Conservation (phyloP, 2,888 invertebrate genomes). For the Volucella inflata region DNA sequence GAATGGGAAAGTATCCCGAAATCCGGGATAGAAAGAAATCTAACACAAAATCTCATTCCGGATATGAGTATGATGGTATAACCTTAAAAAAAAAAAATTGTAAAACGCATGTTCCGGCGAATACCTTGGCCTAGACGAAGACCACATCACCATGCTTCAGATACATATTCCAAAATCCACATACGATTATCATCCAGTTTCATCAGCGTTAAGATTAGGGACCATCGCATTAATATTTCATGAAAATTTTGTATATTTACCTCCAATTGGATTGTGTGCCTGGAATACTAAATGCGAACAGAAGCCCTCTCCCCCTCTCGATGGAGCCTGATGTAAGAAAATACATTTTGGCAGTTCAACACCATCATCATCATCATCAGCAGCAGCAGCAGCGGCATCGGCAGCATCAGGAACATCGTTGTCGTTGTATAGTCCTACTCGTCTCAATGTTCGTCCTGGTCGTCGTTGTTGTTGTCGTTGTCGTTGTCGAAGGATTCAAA, state of each 20-base stretch:
- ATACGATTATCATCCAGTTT: constrained; percentile 72
- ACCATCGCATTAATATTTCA: constrained; percentile 79
- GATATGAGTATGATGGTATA: constrained; percentile 28
- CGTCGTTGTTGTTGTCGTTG: constrained; percentile 18
- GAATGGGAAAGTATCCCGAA: background rate
- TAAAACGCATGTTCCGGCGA: constrained; percentile 67
- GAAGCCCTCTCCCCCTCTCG: constrained; percentile 20
- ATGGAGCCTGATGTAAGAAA: constrained; percentile 51
- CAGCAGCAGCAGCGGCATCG: background rate
- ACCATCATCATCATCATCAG: constrained; percentile 38
- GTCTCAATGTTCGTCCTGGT: constrained; percentile 4
- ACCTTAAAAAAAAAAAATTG: constrained; percentile 21
- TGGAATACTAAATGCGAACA: constrained; percentile 77
- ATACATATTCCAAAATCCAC: constrained; percentile 21
- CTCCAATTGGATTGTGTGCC: constrained; percentile 80
- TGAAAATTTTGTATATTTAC: constrained; percentile 80
- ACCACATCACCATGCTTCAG: constrained; percentile 4
- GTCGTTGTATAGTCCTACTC: too few relatives aligned
- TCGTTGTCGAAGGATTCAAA: constrained; percentile 37
- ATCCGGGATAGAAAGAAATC: constrained; percentile 22
- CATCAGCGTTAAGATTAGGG: constrained; percentile 74
- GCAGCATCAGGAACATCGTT: too few relatives aligned
- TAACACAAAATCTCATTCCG: constrained; percentile 41
- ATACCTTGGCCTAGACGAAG: constrained; percentile 20
- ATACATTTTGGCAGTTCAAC: constrained; percentile 65